Evolutionary conservation across 2,113 vertebrate species (phyloP), one percentile per base, ranked within the genome.

Genomic region (Amazona guildingii): DNA sequence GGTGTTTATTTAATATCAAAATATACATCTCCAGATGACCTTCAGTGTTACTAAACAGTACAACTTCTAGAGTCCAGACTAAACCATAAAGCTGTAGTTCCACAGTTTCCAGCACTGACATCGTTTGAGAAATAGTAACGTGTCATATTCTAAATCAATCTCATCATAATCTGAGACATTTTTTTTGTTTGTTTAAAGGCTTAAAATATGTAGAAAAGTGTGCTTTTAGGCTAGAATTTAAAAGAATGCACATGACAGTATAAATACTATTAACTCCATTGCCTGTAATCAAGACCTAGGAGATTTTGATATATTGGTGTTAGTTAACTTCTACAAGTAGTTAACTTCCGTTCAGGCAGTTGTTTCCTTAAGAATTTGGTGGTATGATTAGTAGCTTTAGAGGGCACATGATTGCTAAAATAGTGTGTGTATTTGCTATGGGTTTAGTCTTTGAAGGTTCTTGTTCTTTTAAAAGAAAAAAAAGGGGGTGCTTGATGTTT

Each of bases 291-390:
- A 95, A 94, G 59, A 78, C 92, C 91, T 85, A 93, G 41, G 41
- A 87, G 77, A 86, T 92, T 67, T 95, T 92, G 82, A 68, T 70
- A 75, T 88, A 95, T 52, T 87, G 94, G 23, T 95, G 87, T 88
- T 93, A 95, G 95, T 92, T 93, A 21, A 57, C 20, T 57, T 57
- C 19, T 86, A 86, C 95, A 94, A 92, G 74, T 94, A 86, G 83
- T 87, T 92, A 86, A 94, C 48, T 44, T 82, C 67, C 83, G 88
- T 93, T 95, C 86, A 80, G 82, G 66, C 94, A 95, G 90, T 89
- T 87, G 69, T 69, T 29, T 83, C 92, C 94, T 86, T 95, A 95
- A 90, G 89, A 95, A 90, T 75, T 90, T 93, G 94, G 76, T 88
- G 84, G 70, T 88, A 94, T 43, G 52, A 62, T 94, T 55, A 1